Conservation (phyloP, 2,797 vertebrate genomes). For the Nannoperca australis region DNA sequence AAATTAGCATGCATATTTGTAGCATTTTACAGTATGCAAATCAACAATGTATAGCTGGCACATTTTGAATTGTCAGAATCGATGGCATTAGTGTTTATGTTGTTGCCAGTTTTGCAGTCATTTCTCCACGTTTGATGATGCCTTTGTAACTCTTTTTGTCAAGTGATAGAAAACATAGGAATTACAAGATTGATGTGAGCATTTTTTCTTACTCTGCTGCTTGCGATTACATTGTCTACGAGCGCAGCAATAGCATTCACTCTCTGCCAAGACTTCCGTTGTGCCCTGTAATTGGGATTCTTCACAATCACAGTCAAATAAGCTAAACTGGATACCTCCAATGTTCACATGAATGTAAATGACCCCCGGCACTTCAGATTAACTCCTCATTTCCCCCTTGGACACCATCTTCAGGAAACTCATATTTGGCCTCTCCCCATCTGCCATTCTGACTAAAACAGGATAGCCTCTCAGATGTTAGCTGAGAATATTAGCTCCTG, state of each 20-base stretch:
- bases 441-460: conserved; percentile 32
- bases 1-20: too few relatives aligned
- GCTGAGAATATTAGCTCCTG: conserved; percentile 39
- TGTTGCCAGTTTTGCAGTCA: not conserved
- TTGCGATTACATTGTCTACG: not conserved
- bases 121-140: not conserved
- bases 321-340: not conserved
- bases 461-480: conserved; percentile 44
- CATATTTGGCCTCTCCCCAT: conserved; percentile 19
- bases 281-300: not conserved
- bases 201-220: not conserved
- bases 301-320: not conserved
- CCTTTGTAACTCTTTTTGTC: not conserved
- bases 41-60: not conserved
- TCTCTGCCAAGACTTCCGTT: not conserved
- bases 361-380: not conserved
- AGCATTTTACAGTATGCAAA: too few relatives aligned
- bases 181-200: not conserved
- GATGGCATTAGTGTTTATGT: not conserved
- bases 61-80: not conserved
- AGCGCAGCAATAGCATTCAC: not conserved
- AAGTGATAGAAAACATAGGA: not conserved
- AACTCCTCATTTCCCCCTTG: not conserved
- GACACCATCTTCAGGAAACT: conserved; percentile 6
- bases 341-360: conserved; percentile 19